These are phyloP conservation scores for Phragmatobia fuliginosa DNA, from an alignment of 2,888 invertebrate species.

Conservation along the genomic window DNA sequence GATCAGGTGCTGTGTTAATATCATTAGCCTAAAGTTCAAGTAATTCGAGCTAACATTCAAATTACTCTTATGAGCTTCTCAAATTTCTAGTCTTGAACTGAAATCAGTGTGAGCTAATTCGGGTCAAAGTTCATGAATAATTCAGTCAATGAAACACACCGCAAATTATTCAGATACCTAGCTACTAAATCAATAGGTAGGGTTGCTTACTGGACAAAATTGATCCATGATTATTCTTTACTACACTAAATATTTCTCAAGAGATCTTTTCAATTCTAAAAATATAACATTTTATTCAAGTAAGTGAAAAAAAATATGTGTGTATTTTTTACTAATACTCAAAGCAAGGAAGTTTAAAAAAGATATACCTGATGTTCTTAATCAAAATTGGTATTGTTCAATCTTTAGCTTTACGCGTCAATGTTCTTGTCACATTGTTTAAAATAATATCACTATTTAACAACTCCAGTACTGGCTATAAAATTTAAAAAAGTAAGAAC, in stretches of 20 bases:
- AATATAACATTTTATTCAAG: neutral
- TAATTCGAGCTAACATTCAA: neutral
- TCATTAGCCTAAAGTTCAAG: constrained; percentile 1
- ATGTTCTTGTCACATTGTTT: neutral
- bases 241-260: no score
- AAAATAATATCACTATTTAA: neutral
- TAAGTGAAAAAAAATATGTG: no score
- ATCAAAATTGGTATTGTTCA: neutral
- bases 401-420: neutral
- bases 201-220: constrained; percentile 11
- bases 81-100: constrained; percentile 18
- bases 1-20: neutral
- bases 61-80: neutral
- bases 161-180: constrained; percentile 57
- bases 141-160: constrained; percentile 48
- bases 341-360: neutral
- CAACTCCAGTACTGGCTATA: neutral
- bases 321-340: neutral
- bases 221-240: neutral
- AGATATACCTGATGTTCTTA: neutral
- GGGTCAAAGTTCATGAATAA: constrained; percentile 42
- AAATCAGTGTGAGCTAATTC: constrained; percentile 41
- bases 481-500: neutral
- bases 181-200: constrained; percentile 25
- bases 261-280: neutral